Evolutionary conservation across 2,113 vertebrate species (phyloP), one percentile per base, ranked within the genome.

Genomic region (Protobothrops mucrosquamatus): DNA sequence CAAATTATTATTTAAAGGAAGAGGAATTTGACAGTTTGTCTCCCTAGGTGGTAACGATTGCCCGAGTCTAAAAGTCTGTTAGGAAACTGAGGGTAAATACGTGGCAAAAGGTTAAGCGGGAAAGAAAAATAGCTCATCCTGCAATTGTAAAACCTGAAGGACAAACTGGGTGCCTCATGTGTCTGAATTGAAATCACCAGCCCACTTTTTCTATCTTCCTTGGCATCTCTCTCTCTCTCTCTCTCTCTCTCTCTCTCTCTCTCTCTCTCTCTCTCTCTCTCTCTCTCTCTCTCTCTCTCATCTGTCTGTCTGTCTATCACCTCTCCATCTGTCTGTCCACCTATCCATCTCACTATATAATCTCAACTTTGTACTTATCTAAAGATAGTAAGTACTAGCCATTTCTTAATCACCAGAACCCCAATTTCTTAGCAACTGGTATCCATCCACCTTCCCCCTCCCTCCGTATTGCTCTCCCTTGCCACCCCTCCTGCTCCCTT

Each of bases 1-100:
- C 87, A 93, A 94, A 92, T 90, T 87, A 87, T 88, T 90, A 81
- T 90, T 92, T 94, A 94, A 93, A 81, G 85, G 81, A 22, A 92
- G 34, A 39, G 59, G 61, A 92, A 88, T 81, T 46, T 87, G 88
- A 91, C 90, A 86, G 56, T 57, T 59, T 74, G n/a, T 24, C 64
- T 46, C 89, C 56, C 22, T 51, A 39, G 89, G 92, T 85, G 87
- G 64, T 57, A 54, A 87, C 64, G 89, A 85, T 85, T 54, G 91
- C 64, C 88, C 0, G 85, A 92, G 22, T 51, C 88, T 56, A 87
- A 56, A 90, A 87, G 39, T 87, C 29, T 88, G 91, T 20, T 81
- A 23, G 6, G 20, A 46, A 26, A n/a, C 26, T 1, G 48, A 26
- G 18, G 54, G 48, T 43, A 59, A 54, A 93, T 52, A 48, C n/a